A percentile compares a stretch with the other conserved stretches of the same genome.
phyloP scores from a whole-genome alignment of 2,113 vertebrate species.

The Shinisaurus crocodilurus region DNA sequence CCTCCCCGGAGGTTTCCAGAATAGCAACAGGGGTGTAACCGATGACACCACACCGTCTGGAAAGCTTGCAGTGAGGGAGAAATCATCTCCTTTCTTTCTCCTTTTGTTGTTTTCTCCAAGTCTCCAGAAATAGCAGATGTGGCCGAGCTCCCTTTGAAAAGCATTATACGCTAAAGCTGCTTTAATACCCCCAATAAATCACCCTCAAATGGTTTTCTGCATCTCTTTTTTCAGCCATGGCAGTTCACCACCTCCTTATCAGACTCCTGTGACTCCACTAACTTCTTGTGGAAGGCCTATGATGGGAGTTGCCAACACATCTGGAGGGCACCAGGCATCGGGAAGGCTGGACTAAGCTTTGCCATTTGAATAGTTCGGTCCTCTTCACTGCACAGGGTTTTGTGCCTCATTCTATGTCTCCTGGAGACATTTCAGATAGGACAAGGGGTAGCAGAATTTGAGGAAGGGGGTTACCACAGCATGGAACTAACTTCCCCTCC shows the following conservation, averaged over 20 bases:
- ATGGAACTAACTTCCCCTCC: not conserved
- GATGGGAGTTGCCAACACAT: too few relatives aligned
- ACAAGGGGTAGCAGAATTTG: not conserved
- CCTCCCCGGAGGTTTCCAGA: not conserved
- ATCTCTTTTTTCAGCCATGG: not conserved
- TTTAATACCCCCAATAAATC: not conserved
- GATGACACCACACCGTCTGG: rapidly evolving
- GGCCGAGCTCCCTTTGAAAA: not conserved
- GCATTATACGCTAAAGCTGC: not conserved
- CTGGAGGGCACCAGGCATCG: too few relatives aligned
- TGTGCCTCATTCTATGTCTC: not conserved
- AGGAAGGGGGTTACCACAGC: not conserved
- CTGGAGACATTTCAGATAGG: not conserved
- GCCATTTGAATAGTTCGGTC: not conserved
- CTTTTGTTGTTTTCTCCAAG: not conserved
- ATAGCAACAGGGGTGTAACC: not conserved
- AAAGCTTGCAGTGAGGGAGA: not conserved
- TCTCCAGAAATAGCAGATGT: not conserved
- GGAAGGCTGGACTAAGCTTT: too few relatives aligned
- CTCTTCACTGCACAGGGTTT: not conserved
- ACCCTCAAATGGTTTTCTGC: not conserved
- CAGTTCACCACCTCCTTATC: not conserved
- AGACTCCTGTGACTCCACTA: not conserved
- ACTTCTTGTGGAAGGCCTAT: not conserved
- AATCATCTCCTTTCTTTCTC: rapidly evolving